Base-by-base conservation (phyloP, 2,797 vertebrate species). In the Melanotaenia pygmaea region DNA sequence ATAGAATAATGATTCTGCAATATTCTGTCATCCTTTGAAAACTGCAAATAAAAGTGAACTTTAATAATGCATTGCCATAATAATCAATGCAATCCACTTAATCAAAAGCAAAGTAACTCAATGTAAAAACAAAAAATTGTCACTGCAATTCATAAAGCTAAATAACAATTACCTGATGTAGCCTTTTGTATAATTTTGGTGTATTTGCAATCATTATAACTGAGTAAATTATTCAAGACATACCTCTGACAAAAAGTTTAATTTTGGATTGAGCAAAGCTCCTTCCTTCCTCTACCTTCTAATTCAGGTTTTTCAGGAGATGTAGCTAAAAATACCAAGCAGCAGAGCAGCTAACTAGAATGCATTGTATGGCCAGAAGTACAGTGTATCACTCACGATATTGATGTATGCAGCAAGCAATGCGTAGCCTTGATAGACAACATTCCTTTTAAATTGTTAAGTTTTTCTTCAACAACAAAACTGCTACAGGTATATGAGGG, bases 401-500 rank as follows among this genome's bases (percentile, higher is more conserved):
- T 26, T 32, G 53, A 59, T 62, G 24, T 64, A n/a, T 35, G 35
- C 20, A 24, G 47, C 3, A 45, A 9, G 22, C 30, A 28, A 53
- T 43, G 58, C 28, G 24, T 54, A 75, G 28, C 34, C 26, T 8
- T 26, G 11, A 63, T 22, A 82, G 8, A 64, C 30, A 59, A 37
- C 64, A 47, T 54, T 37, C 58, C 40, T 67, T 62, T 64, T 47
- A 28, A 22, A 57, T 69, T 73, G 60, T 71, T 71, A 64, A 54
- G 26, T 32, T 76, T 77, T 37, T 76, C 67, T 65, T 73, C 43
- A 32, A 50, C 75, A 69, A 64, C 38, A 18, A 50, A 80, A 79
- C 47, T 47, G 54, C 66, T 82, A 70, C 66, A 40, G 58, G 60
- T 53, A 70, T 47, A 38, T 14, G 64, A 70, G 40, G 57, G 43